A percentile compares a stretch with the other conserved stretches of the same genome.
phyloP scores from a whole-genome alignment of 2,113 vertebrate genomes.

The Colinus virginianus region DNA sequence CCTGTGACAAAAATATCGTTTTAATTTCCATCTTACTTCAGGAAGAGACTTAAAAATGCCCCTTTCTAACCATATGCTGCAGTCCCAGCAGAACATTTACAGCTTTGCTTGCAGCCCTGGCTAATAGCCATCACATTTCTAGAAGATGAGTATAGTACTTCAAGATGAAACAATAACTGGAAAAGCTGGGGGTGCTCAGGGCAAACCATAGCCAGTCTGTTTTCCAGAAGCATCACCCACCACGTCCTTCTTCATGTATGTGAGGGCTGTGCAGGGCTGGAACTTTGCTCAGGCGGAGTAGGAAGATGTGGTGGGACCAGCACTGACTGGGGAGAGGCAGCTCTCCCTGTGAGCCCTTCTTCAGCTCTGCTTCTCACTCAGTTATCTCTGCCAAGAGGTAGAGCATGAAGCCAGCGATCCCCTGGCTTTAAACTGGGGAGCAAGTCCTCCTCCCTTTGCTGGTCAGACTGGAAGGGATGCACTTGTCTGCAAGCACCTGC shows the following conservation, averaged over 20 bases:
- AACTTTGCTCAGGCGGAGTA: background rate
- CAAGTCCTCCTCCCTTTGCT: background rate
- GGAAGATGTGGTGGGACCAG: background rate
- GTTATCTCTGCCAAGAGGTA: background rate
- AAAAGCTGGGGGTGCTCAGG: background rate
- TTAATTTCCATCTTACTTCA: conserved; percentile 53
- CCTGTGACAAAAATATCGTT: conserved; percentile 58
- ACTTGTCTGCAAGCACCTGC: background rate
- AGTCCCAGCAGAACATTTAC: conserved; percentile 20
- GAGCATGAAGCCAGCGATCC: background rate
- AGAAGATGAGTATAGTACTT: background rate
- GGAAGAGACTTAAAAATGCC: conserved; percentile 43
- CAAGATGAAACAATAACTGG: background rate
- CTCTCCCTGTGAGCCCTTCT: background rate
- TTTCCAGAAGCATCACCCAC: background rate
- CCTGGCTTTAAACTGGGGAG: background rate
- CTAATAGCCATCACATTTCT: background rate
- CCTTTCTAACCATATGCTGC: background rate
- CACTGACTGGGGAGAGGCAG: too few species aligned
- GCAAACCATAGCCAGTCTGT: background rate
- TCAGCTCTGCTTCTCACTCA: background rate
- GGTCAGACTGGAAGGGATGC: background rate
- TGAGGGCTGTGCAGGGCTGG: accelerated
- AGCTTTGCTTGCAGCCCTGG: conserved; percentile 5
- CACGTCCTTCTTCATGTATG: accelerated